Evolutionary conservation across 2,888 invertebrate genomes (phyloP), one percentile per base, ranked within the genome.

Genomic region (Buathra laborator): DNA sequence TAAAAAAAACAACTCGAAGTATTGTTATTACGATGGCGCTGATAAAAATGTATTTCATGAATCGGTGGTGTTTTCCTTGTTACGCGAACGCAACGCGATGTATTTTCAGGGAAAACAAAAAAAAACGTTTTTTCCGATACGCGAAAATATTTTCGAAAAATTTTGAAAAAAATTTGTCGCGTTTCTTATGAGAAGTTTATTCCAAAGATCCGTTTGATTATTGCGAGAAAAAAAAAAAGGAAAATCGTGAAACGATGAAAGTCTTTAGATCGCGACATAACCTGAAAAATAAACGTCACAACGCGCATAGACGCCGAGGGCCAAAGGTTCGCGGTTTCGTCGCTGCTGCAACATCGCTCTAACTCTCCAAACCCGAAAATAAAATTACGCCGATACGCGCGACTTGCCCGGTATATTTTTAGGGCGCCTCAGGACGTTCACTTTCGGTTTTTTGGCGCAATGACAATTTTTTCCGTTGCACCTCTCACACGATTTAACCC

Each of bases 391-490:
- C 64, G 80, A 77, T 80, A 71, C 64, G 59, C 76, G 72, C 68
- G 79, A 68, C 80, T 82, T 86, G 83, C 9, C 76, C 77, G 81
- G 85, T 83, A 87, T 84, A 84, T 79, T 87, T 84, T 79, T 83
- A 80, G 79, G 81, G 81, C 66, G 46, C 24, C 81, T 85, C 81
- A 78, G 84, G 81, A 85, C 84, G 78, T 85, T 81, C 77, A 91
- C 92, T 91, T 91, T 91, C 87, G 90, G 88, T 89, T 91, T 71
- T 92, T 92, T 93, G 93, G 92, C 92, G 88, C 91, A 92, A 91
- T 90, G 92, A 93, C 93, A 93, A 92, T 90, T 90, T 92, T 67
- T 92, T 91, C 62, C 75, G 76, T 81, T 83, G 79, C 80, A 72
- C 81, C 71, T 62, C 70, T 43, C 64, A 48, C 56, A 53, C 80